phyloP scores from a whole-genome alignment of 2,888 invertebrate species.

The Thera obeliscata region DNA sequence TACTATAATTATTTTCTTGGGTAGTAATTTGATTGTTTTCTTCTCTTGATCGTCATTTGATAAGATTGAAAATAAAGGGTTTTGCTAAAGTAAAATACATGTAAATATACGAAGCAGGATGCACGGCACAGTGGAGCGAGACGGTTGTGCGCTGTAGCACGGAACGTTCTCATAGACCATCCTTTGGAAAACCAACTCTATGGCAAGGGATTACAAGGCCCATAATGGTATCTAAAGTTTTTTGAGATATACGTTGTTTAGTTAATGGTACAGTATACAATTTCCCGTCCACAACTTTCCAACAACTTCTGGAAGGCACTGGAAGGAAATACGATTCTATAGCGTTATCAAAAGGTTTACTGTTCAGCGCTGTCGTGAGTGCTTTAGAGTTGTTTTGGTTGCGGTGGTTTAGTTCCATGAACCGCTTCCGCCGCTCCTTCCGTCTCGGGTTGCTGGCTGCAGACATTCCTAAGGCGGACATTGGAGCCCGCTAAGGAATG shows the following conservation, averaged over 20 bases:
- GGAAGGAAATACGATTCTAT: slow-evolving; percentile 41
- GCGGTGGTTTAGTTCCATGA: slow-evolving; percentile 64
- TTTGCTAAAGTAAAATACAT: slow-evolving; percentile 58
- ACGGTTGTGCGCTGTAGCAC: slow-evolving; percentile 76
- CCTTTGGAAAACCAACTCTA: slow-evolving; percentile 37
- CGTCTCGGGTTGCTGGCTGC: slow-evolving; percentile 81
- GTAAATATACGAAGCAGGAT: slow-evolving; percentile 77
- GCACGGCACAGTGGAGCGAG: slow-evolving; percentile 81
- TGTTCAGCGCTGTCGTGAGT: slow-evolving; percentile 33
- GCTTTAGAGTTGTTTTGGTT: slow-evolving; percentile 51
- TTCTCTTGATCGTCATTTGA: slow-evolving; percentile 30
- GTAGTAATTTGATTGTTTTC: slow-evolving; percentile 26
- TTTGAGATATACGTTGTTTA: slow-evolving; percentile 19
- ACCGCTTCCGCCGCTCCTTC: slow-evolving; percentile 84
- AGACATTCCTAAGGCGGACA: slow-evolving; percentile 76
- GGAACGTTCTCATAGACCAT: slow-evolving; percentile 59
- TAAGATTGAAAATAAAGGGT: slow-evolving; percentile 42
- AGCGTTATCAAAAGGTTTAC: slow-evolving; percentile 38
- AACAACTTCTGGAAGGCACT: slow-evolving; percentile 41
- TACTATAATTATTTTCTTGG: slow-evolving; percentile 6
- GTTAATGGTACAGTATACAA: slow-evolving; percentile 17
- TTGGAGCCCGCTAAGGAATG: slow-evolving; percentile 75
- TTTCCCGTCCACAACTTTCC: slow-evolving; percentile 34
- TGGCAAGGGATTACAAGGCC: slow-evolving; percentile 20
- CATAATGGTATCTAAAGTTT: slow-evolving; percentile 3